These are phyloP conservation scores for Engraulis encrasicolus DNA, from an alignment of 2,113 vertebrate genomes.

Conservation along the genomic window DNA sequence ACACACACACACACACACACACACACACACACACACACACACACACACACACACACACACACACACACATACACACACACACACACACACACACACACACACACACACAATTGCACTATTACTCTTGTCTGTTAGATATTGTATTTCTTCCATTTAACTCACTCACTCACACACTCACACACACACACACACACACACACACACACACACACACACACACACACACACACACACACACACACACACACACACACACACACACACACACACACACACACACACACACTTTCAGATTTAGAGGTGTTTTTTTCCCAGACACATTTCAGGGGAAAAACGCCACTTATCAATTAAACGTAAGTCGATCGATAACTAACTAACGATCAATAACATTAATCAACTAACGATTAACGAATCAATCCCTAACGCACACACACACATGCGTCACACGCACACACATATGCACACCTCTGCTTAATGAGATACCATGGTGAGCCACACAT, in stretches of 20 bases:
- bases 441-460: background rate
- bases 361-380: no score
- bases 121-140: no score
- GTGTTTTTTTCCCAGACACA: no score
- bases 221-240: background rate
- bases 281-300: background rate
- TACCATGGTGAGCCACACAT: no score
- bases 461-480: no score
- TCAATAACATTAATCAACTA: no score
- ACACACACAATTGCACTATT: background rate
- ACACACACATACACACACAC: background rate
- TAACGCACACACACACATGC: background rate
- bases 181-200: background rate
- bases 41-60: background rate
- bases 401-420: no score
- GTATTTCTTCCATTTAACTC: no score
- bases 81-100: no score
- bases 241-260: background rate
- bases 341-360: no score
- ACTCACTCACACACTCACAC: background rate
- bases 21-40: background rate
- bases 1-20: background rate
- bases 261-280: constrained; percentile 9
- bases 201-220: background rate
- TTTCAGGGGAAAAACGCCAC: no score